Percentiles rank a stretch among this genome's conserved stretches.
Evolutionary conservation across 2,888 invertebrate species (phyloP).

Genomic region (Hydraecia micacea): DNA sequence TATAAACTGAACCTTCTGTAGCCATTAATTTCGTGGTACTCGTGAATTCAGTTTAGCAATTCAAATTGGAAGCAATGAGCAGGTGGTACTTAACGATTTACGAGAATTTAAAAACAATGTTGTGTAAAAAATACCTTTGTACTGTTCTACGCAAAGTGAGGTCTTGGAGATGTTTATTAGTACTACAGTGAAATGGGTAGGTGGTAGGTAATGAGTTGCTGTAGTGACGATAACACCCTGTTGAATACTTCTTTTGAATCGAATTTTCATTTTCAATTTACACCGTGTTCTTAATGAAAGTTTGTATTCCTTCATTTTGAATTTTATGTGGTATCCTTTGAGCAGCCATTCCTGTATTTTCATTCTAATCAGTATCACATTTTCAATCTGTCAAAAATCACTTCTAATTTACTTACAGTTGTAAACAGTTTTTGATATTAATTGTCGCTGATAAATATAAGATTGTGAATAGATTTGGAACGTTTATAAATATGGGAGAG

Average conservation of each 20-base stretch:
- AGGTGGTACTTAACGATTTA: slow-evolving; percentile 61
- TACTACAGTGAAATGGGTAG: background rate
- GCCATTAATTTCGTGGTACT: rapidly evolving
- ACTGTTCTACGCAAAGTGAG: slow-evolving; percentile 23
- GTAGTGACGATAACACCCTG: background rate
- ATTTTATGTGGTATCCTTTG: background rate
- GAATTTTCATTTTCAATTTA: background rate
- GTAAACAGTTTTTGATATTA: background rate
- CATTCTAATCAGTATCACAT: too few relatives aligned
- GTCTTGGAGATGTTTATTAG: slow-evolving; percentile 20
- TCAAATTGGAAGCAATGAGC: slow-evolving; percentile 62
- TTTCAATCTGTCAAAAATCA: background rate
- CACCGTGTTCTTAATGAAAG: background rate
- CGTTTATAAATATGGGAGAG: background rate
- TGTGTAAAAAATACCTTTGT: slow-evolving; percentile 46
- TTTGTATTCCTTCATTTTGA: background rate
- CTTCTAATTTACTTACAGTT: background rate
- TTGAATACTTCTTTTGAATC: background rate
- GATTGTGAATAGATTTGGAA: background rate
- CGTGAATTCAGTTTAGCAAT: slow-evolving; percentile 62
- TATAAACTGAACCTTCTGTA: slow-evolving; percentile 30
- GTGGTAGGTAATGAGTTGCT: background rate
- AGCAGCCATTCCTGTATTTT: background rate
- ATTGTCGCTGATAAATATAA: background rate
- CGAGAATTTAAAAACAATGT: slow-evolving; percentile 61